phyloP scores from a whole-genome alignment of 1,140 invertebrate genomes.

The Drosophila bocki region DNA sequence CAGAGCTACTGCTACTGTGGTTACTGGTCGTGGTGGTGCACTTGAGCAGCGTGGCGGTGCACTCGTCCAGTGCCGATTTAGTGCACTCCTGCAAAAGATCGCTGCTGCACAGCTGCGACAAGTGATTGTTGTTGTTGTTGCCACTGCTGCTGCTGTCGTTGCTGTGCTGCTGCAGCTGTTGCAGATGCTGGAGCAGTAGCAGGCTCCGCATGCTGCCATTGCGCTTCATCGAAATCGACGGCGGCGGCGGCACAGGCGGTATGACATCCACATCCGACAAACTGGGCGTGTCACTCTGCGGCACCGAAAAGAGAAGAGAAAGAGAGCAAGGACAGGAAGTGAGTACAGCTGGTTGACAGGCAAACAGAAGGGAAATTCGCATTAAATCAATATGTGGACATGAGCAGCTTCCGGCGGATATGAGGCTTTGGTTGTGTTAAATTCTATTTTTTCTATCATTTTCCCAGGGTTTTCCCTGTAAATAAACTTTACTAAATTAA shows the following conservation, averaged over 20 bases:
- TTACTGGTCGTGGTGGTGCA: conserved; percentile 58
- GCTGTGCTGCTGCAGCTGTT: conserved; percentile 57
- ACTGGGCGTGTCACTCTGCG: conserved; percentile 75
- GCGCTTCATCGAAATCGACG: conserved; percentile 71
- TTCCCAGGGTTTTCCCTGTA: not conserved
- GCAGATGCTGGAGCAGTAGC: conserved; percentile 71
- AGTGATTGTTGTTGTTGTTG: conserved; percentile 62
- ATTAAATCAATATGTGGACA: conserved; percentile 67
- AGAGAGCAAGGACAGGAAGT: conserved; percentile 26
- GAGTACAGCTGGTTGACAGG: conserved; percentile 43
- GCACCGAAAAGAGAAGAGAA: conserved; percentile 8
- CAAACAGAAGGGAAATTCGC: conserved; percentile 26
- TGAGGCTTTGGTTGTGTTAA: not conserved
- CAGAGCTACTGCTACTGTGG: conserved; percentile 28
- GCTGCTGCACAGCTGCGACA: conserved; percentile 73
- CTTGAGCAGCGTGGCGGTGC: conserved; percentile 74
- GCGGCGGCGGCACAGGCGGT: conserved; percentile 81
- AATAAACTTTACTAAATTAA: not conserved
- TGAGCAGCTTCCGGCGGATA: conserved; percentile 57
- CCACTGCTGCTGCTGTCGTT: conserved; percentile 39
- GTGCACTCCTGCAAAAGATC: conserved; percentile 76
- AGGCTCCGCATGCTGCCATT: conserved; percentile 80
- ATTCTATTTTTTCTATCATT: not conserved
- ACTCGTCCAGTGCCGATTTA: conserved; percentile 77
- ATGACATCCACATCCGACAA: conserved; percentile 81